These are phyloP conservation scores for Agrochola lychnidis DNA, from an alignment of 2,888 invertebrate species.

Conservation along the genomic window DNA sequence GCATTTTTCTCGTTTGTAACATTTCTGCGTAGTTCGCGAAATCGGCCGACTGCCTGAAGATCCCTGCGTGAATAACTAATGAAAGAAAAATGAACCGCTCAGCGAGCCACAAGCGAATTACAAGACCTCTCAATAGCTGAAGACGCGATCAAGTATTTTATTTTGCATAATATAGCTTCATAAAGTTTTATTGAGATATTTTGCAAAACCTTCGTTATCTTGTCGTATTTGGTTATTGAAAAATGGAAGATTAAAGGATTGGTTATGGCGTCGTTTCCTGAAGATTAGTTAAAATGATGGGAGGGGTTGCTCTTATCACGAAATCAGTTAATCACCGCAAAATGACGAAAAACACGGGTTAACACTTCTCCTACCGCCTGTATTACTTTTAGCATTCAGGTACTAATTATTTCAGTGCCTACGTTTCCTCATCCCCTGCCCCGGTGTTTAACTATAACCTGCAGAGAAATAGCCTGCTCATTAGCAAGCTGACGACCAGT, in stretches of 20 bases:
- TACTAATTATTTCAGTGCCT: slow-evolving; percentile 3
- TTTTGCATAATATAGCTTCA: slow-evolving; percentile 75
- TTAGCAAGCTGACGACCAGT: slow-evolving; percentile 38
- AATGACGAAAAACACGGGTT: background rate
- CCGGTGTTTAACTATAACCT: slow-evolving; percentile 22
- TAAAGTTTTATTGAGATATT: slow-evolving; percentile 76
- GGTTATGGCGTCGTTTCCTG: slow-evolving; percentile 19
- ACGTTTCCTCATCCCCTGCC: background rate
- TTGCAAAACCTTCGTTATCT: slow-evolving; percentile 70
- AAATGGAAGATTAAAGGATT: slow-evolving; percentile 49
- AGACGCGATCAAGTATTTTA: slow-evolving; percentile 75
- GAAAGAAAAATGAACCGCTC: slow-evolving; percentile 76
- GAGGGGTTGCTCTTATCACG: slow-evolving; percentile 33
- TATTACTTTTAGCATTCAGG: background rate
- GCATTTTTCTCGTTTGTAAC: slow-evolving; percentile 76
- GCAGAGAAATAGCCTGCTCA: slow-evolving; percentile 37
- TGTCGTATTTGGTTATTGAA: slow-evolving; percentile 72
- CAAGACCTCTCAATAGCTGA: slow-evolving; percentile 68
- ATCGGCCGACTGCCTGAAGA: slow-evolving; percentile 58
- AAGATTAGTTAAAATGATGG: slow-evolving; percentile 29
- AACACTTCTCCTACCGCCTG: background rate
- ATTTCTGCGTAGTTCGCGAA: slow-evolving; percentile 70
- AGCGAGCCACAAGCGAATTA: slow-evolving; percentile 66
- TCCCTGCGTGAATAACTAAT: slow-evolving; percentile 74
- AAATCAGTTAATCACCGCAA: slow-evolving; percentile 36